These are phyloP conservation scores for Spodoptera frugiperda DNA, from an alignment of 1,140 invertebrate species.

Conservation along the genomic window DNA sequence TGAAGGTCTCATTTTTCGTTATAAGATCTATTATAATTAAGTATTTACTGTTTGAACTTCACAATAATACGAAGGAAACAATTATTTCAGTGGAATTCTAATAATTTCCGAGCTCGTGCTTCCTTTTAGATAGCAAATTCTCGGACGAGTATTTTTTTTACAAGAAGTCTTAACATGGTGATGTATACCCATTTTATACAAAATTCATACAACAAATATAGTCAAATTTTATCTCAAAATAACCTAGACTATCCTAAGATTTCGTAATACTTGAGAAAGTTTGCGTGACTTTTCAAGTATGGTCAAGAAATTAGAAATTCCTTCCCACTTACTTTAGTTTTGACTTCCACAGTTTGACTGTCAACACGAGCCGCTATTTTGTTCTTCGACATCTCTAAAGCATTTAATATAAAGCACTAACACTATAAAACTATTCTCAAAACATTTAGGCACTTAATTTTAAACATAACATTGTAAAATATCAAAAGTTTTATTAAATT, in stretches of 20 bases:
- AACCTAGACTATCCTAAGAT: constrained; percentile 9
- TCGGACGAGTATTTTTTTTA: constrained; percentile 17
- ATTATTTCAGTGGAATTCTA: neutral
- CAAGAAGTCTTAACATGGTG: neutral
- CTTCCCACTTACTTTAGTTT: constrained; percentile 88
- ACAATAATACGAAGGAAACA: neutral
- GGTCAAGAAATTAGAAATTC: constrained; percentile 74
- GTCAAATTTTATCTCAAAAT: neutral
- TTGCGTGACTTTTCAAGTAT: constrained; percentile 52
- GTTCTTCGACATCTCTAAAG: constrained; percentile 89
- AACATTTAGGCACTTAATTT: constrained; percentile 81
- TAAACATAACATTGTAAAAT: constrained; percentile 81
- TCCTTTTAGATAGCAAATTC: constrained; percentile 16
- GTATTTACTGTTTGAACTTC: neutral
- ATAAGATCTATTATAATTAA: neutral
- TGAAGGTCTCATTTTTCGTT: neutral
- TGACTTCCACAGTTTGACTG: constrained; percentile 89
- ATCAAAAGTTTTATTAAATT: constrained; percentile 77
- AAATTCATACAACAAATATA: neutral
- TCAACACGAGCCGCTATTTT: constrained; percentile 88
- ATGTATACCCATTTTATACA: neutral
- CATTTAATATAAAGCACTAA: constrained; percentile 77
- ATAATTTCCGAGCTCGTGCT: neutral
- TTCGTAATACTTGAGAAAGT: constrained; percentile 27
- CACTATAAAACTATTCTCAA: constrained; percentile 69